These are phyloP conservation scores for Heliangelus exortis DNA, from an alignment of 2,797 vertebrate species.

Conservation along the genomic window DNA sequence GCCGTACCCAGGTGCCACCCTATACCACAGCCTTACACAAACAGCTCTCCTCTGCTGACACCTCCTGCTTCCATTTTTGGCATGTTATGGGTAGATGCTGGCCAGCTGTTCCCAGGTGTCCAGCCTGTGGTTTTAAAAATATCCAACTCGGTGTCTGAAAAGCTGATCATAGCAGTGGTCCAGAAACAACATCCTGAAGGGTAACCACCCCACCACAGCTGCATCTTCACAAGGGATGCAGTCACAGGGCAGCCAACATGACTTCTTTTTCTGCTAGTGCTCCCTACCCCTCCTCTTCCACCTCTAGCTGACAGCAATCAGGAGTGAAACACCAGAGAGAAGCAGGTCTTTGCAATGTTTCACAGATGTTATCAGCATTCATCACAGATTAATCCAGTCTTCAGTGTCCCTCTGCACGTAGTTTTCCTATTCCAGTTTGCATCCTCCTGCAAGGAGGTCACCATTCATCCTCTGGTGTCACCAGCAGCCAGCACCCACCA, in stretches of 20 bases:
- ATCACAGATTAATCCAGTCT: neutral
- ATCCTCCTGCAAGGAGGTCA: fast-evolving
- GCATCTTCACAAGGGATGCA: neutral
- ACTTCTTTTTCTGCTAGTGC: neutral
- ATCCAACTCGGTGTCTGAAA: neutral
- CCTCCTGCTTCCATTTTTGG: neutral
- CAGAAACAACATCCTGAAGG: neutral
- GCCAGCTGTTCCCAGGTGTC: neutral
- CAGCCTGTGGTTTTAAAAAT: neutral
- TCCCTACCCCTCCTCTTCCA: neutral
- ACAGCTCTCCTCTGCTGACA: neutral
- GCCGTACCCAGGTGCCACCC: neutral
- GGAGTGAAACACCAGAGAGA: neutral
- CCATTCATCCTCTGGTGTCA: neutral
- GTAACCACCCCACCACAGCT: neutral
- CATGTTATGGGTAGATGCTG: neutral
- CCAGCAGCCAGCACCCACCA: neutral
- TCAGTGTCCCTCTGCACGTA: fast-evolving
- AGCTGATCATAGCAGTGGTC: neutral
- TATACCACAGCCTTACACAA: neutral
- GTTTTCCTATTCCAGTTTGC: neutral
- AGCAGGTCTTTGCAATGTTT: neutral
- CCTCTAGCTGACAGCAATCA: neutral
- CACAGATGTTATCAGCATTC: fast-evolving
- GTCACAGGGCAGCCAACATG: neutral